Evolutionary conservation across 1,140 invertebrate species (phyloP), one percentile per base, ranked within the genome.

Genomic region (Phocides pigmalion): DNA sequence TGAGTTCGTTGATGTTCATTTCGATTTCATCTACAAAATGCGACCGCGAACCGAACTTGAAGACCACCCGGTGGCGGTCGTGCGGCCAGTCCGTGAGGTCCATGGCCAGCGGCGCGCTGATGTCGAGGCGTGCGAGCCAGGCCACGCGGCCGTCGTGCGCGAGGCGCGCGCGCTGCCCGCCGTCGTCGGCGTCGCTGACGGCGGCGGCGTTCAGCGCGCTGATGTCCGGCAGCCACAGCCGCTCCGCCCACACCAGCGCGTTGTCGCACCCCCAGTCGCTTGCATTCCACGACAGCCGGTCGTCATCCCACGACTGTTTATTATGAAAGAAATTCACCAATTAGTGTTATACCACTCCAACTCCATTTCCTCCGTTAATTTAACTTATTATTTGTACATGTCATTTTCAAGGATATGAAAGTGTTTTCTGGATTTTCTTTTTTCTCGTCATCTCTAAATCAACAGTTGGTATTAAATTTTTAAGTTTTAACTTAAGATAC

Each of bases 181-280:
- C 28, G 53, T 74, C 72, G n/a, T 66, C 77, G 12, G 39, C 64
- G 15, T 14, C 53, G 25, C 25, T 28, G 5, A 8, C 25, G 25
- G 25, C 25, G 25, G 25, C 28, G 28, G 76, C 75, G 68, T 81
- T 87, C 14, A 84, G 50, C 49, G 81, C 53, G 15, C 42, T 65
- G 50, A 88, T 73, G 66, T 85, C 82, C 1, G 85, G 87, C 64
- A 72, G 67, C 87, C 86, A 90, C 47, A 89, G 65, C 14, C 74
- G 74, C 51, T 82, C 81, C 3, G 78, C 74, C 0, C 77, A 20
- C 37, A 73, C 68, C 28, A 82, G 53, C 12, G 65, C 62, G 1
- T 12, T 64, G 37, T 68, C 69, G 53, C 85, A 87, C 5, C 70
- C 79, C 82, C 81, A 85, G 2, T 77, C 80, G 8, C 62, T 70